phyloP scores from a whole-genome alignment of 2,797 vertebrate genomes.

The Fringilla coelebs region DNA sequence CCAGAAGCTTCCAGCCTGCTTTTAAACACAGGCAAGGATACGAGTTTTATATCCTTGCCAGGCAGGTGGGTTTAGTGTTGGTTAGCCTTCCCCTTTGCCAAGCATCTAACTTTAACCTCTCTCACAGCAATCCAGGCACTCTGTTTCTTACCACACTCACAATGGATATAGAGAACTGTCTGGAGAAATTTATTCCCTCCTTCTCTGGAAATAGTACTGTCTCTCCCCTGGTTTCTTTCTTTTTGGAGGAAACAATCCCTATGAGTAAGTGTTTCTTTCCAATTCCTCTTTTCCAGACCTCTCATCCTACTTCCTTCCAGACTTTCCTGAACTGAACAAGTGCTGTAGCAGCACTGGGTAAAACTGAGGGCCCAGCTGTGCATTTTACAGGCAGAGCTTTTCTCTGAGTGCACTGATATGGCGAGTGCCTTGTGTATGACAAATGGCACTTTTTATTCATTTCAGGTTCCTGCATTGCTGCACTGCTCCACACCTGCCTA shows the following conservation, averaged over 20 bases:
- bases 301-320: background rate
- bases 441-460: slow-evolving; percentile 8
- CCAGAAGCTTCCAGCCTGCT: background rate
- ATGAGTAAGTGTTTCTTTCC: background rate
- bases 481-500: background rate
- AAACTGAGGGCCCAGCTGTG: background rate
- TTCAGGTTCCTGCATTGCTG: slow-evolving; percentile 2
- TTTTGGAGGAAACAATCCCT: background rate
- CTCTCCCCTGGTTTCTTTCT: background rate
- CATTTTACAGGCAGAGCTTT: background rate
- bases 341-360: background rate
- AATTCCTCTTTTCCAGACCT: background rate
- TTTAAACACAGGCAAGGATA: background rate
- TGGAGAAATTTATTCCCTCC: background rate
- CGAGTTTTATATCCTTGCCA: background rate
- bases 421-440: background rate
- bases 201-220: background rate
- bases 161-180: background rate
- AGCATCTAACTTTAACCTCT: background rate
- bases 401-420: background rate
- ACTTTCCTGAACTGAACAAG: background rate
- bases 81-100: background rate
- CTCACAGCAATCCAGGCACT: background rate
- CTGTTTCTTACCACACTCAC: background rate
- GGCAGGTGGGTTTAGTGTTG: background rate